Evolutionary conservation across 1,140 invertebrate species (phyloP).

Genomic region (Drosophila quadrilineata): DNA sequence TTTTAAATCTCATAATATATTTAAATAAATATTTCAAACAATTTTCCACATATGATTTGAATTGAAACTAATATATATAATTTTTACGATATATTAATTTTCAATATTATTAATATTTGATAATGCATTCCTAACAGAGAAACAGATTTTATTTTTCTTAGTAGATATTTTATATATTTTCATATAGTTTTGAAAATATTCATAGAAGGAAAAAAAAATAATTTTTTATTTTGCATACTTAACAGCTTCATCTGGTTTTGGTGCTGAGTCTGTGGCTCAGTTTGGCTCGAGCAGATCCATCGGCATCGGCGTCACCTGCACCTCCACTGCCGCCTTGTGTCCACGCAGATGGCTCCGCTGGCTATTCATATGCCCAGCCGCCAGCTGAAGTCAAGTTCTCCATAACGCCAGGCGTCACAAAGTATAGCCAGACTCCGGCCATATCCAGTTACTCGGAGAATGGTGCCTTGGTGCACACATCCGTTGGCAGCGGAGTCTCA

Average conservation of each 20-base stretch:
- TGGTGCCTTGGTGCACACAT: conserved; percentile 56
- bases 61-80: no score
- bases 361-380: conserved; percentile 61
- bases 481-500: conserved; percentile 45
- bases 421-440: conserved; percentile 60
- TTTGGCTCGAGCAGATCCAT: conserved; percentile 49
- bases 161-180: no score
- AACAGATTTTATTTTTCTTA: no score
- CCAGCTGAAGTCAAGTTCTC: conserved; percentile 71
- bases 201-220: no score
- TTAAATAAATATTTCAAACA: no score
- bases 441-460: conserved; percentile 69
- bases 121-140: no score
- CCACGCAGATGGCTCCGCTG: conserved; percentile 48
- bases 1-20: no score
- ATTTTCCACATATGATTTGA: no score
- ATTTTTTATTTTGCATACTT: background rate
- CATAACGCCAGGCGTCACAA: conserved; percentile 58
- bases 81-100: no score
- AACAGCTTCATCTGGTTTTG: conserved; percentile 38
- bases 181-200: no score
- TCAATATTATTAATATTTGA: no score
- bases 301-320: no score
- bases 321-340: conserved; percentile 60
- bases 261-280: conserved; percentile 56